phyloP scores from a whole-genome alignment of 1,140 invertebrate species.

The Trigoniulus corallinus region DNA sequence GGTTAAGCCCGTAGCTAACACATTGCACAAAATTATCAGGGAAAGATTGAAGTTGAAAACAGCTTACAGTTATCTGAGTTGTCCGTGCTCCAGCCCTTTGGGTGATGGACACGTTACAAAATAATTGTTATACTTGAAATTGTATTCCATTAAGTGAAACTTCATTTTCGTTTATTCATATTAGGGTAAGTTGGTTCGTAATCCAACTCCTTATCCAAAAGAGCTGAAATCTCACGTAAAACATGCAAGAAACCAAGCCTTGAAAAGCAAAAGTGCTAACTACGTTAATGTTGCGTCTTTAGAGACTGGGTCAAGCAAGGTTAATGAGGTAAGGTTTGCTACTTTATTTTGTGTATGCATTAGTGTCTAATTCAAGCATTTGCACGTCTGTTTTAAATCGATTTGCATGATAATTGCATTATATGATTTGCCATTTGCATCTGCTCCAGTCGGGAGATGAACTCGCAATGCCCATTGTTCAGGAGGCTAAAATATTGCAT shows the following conservation, averaged over 20 bases:
- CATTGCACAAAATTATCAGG: no score
- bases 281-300: slow-evolving; percentile 1
- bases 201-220: slow-evolving; percentile 84
- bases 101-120: no score
- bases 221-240: slow-evolving; percentile 69
- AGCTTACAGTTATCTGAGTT: no score
- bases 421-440: neutral
- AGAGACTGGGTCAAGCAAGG: neutral
- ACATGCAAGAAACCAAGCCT: slow-evolving; percentile 39
- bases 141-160: slow-evolving; percentile 17
- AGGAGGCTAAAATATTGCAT: no score
- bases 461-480: no score
- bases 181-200: slow-evolving; percentile 44
- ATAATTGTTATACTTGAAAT: slow-evolving; percentile 6
- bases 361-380: slow-evolving; percentile 5
- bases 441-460: no score
- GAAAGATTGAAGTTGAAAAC: no score
- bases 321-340: slow-evolving; percentile 5
- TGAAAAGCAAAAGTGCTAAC: slow-evolving; percentile 17
- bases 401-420: neutral
- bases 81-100: no score
- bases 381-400: neutral
- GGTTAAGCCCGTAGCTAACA: no score
- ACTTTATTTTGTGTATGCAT: neutral
- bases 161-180: slow-evolving; percentile 11